A percentile compares a stretch with the other conserved stretches of the same genome.
phyloP scores from a whole-genome alignment of 1,140 invertebrate genomes.

The Diabrotica virgifera region DNA sequence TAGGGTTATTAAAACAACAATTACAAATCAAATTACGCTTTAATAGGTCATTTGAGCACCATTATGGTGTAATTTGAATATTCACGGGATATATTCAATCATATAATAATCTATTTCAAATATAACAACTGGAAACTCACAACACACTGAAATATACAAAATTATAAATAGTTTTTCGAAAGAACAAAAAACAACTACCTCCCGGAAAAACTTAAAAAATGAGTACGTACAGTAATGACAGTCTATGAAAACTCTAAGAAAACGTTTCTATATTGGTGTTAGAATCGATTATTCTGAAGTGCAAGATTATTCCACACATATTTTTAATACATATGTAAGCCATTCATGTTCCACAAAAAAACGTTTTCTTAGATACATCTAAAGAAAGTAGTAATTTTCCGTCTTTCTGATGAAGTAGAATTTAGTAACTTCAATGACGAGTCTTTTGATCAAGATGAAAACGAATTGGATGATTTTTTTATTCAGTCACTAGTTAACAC shows the following conservation, averaged over 20 bases:
- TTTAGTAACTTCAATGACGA: slow-evolving; percentile 20
- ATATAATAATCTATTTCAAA: slow-evolving; percentile 18
- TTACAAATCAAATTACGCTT: slow-evolving; percentile 8
- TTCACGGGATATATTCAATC: slow-evolving; percentile 24
- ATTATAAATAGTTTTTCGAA: slow-evolving; percentile 16
- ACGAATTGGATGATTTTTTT: slow-evolving; percentile 10
- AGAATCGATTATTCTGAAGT: no score
- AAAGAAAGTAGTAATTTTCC: slow-evolving; percentile 10
- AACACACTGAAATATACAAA: slow-evolving; percentile 24
- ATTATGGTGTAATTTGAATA: slow-evolving; percentile 25
- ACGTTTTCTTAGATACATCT: slow-evolving; percentile 1
- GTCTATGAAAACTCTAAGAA: neutral
- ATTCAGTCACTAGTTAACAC: slow-evolving; percentile 42
- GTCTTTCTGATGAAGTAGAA: slow-evolving; percentile 17
- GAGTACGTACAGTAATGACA: neutral
- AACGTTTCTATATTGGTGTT: neutral
- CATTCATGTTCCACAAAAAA: neutral
- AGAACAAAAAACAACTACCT: slow-evolving; percentile 9
- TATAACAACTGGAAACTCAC: slow-evolving; percentile 27
- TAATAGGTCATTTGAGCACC: slow-evolving; percentile 11
- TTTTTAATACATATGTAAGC: neutral
- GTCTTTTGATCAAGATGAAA: slow-evolving; percentile 15
- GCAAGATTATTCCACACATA: no score
- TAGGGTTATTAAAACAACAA: no score
- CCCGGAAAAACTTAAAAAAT: slow-evolving; percentile 6